Conservation (phyloP, 2,113 vertebrate genomes). For the Urocitellus parryii region DNA sequence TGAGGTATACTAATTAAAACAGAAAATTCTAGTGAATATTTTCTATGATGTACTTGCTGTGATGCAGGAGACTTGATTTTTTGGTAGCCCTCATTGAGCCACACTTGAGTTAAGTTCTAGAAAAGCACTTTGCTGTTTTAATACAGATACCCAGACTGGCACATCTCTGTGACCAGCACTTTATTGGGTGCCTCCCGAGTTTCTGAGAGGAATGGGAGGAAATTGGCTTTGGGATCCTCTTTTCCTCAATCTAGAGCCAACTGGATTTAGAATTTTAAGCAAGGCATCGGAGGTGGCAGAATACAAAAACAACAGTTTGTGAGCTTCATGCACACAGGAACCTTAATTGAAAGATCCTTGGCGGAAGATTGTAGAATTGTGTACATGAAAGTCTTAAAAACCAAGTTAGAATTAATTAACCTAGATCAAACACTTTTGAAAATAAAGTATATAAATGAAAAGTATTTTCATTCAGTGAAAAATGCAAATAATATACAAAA, state of each 20-base stretch:
- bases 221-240: background rate
- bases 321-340: background rate
- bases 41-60: background rate
- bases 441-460: background rate
- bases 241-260: background rate
- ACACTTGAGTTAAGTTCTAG: slow-evolving; percentile 7
- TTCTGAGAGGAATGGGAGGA: slow-evolving; percentile 24
- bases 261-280: slow-evolving; percentile 8
- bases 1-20: slow-evolving; percentile 11
- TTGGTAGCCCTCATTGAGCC: background rate
- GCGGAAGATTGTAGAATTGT: background rate
- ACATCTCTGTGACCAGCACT: background rate
- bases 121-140: background rate
- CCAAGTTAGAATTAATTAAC: background rate
- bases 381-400: background rate
- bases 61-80: background rate
- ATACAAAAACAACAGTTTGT: background rate
- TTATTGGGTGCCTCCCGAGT: background rate
- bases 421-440: background rate
- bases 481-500: background rate
- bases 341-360: background rate
- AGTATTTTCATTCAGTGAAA: background rate
- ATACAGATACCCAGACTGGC: background rate
- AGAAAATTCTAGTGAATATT: background rate
- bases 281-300: background rate